These are phyloP conservation scores for Liasis olivaceus DNA, from an alignment of 2,797 vertebrate genomes.

Conservation along the genomic window DNA sequence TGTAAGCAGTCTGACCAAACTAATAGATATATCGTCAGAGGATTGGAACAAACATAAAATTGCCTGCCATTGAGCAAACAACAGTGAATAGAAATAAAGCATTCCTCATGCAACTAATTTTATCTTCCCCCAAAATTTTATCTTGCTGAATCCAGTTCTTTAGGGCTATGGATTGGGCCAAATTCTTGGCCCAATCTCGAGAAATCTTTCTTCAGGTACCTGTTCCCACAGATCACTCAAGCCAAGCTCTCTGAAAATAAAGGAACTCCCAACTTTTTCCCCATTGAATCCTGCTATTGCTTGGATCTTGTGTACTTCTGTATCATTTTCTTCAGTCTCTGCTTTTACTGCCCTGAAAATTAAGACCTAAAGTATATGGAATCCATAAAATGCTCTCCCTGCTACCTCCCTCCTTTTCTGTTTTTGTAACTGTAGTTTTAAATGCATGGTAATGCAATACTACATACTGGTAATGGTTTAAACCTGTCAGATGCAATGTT, in stretches of 20 bases:
- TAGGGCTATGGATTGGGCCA: neutral
- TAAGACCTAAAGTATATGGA: conserved; percentile 65
- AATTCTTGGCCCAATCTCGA: neutral
- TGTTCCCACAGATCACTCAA: neutral
- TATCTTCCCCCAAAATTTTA: neutral
- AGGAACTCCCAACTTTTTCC: neutral
- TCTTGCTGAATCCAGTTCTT: neutral
- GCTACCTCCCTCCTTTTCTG: neutral
- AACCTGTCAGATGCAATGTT: conserved; percentile 61
- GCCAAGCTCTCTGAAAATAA: neutral
- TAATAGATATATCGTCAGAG: neutral
- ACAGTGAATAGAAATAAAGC: neutral
- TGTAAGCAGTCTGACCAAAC: neutral
- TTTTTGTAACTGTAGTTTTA: conserved; percentile 57
- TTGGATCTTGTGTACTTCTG: conserved; percentile 18
- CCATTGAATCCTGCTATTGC: neutral
- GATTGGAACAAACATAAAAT: neutral
- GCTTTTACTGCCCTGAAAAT: conserved; percentile 48
- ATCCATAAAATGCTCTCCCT: conserved; percentile 63
- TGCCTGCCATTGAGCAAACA: neutral
- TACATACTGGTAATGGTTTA: conserved; percentile 60
- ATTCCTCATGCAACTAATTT: neutral
- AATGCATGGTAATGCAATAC: conserved; percentile 63
- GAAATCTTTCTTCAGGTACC: neutral
- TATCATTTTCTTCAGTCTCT: neutral